Percentiles rank a stretch among this genome's conserved stretches.
phyloP scores from a whole-genome alignment of 2,888 invertebrate genomes.

The Nasonia oneida region DNA sequence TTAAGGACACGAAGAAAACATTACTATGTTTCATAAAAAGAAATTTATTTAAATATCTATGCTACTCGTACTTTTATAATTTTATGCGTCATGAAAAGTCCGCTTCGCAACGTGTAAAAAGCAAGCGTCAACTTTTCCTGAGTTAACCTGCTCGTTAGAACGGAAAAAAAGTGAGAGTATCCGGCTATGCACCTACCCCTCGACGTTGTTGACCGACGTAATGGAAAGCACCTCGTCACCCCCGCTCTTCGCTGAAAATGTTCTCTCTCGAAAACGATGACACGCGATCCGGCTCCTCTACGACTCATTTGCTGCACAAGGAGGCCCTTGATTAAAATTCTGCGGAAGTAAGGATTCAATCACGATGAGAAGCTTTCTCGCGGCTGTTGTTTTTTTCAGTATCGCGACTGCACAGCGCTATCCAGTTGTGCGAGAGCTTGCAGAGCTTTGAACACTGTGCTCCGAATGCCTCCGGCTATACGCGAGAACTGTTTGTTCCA shows the following conservation, averaged over 20 bases:
- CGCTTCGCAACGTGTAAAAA: neutral
- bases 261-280: constrained; percentile 34
- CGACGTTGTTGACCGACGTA: constrained; percentile 39
- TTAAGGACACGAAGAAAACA: no score
- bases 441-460: constrained; percentile 28
- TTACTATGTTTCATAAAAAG: no score
- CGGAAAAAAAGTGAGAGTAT: constrained; percentile 4
- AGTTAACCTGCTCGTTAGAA: constrained; percentile 11
- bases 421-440: neutral
- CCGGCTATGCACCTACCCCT: neutral
- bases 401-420: neutral
- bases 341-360: constrained; percentile 69
- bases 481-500: constrained; percentile 15
- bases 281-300: neutral
- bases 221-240: constrained; percentile 14
- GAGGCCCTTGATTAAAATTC: constrained; percentile 67
- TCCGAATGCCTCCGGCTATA: constrained; percentile 11
- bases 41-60: neutral
- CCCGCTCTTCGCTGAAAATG: neutral
- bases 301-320: constrained; percentile 10
- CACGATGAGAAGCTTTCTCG: constrained; percentile 66
- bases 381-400: constrained; percentile 44
- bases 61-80: neutral
- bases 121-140: neutral
- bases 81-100: neutral